A percentile compares a stretch with the other conserved stretches of the same genome.
phyloP scores from a whole-genome alignment of 2,113 vertebrate genomes.

The Laterallus jamaicensis region DNA sequence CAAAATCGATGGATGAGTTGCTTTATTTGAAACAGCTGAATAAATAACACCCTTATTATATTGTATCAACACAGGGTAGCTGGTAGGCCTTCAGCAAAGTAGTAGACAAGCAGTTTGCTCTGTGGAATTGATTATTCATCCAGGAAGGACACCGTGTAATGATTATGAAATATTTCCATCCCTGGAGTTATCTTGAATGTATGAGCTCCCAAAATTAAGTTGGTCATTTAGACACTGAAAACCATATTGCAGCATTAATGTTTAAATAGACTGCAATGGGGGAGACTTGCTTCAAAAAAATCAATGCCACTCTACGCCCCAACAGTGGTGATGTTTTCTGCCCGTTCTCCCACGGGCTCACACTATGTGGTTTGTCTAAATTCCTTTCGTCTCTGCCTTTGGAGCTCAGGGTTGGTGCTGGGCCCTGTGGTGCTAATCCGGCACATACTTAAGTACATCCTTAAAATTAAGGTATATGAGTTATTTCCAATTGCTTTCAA shows the following conservation, averaged over 20 bases:
- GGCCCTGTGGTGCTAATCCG: background rate
- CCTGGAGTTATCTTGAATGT: conserved; percentile 32
- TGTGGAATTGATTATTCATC: conserved; percentile 34
- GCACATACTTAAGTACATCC: conserved; percentile 1
- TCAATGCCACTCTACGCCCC: background rate
- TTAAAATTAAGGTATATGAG: conserved; percentile 36
- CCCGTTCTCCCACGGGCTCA: background rate
- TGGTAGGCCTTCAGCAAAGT: background rate
- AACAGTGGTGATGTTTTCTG: background rate
- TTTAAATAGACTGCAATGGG: background rate
- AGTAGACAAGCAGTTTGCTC: background rate
- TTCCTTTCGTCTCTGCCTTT: background rate
- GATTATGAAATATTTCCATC: conserved; percentile 50
- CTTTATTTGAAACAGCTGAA: conserved; percentile 27
- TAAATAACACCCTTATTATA: conserved; percentile 7
- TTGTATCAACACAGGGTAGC: background rate
- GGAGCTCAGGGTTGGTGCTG: background rate
- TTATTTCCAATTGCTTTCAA: conserved; percentile 35
- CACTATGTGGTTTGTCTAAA: background rate
- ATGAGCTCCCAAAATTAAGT: conserved; percentile 34
- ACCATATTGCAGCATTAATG: conserved; percentile 38
- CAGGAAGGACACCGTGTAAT: conserved; percentile 4
- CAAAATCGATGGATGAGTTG: conserved; percentile 23
- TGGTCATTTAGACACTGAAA: conserved; percentile 30
- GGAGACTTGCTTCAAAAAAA: conserved; percentile 19